Conservation (phyloP, 2,888 invertebrate species). For the Osedax fenrisi region DNA sequence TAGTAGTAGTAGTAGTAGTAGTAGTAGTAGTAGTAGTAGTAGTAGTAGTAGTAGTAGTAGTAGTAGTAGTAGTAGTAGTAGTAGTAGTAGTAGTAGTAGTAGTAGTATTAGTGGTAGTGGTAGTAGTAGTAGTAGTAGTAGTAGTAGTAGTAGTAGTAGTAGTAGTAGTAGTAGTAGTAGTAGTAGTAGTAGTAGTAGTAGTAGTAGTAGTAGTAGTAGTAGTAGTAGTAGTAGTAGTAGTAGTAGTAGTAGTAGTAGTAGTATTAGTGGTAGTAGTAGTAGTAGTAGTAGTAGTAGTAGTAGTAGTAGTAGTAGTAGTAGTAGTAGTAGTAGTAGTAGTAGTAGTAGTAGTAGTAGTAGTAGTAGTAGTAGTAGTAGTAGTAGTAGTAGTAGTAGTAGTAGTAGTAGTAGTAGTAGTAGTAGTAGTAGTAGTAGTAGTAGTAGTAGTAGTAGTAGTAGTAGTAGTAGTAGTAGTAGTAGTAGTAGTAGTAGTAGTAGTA, state of each 20-base stretch:
- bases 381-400: constrained; percentile 10
- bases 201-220: constrained; percentile 6
- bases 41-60: constrained; percentile 7
- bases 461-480: constrained; percentile 7
- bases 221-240: constrained; percentile 9
- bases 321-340: constrained; percentile 21
- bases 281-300: constrained; percentile 14
- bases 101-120: constrained; percentile 7
- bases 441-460: constrained; percentile 9
- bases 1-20: constrained; percentile 7
- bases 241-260: constrained; percentile 15
- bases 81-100: constrained; percentile 7
- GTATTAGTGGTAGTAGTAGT: constrained; percentile 11
- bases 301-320: constrained; percentile 19
- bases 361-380: constrained; percentile 15
- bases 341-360: constrained; percentile 20
- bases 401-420: constrained; percentile 7
- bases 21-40: constrained; percentile 4
- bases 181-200: constrained; percentile 10
- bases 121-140: constrained; percentile 12
- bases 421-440: constrained; percentile 11
- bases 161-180: constrained; percentile 23
- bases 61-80: constrained; percentile 11
- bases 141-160: constrained; percentile 19
- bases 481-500: constrained; percentile 9